A percentile compares a stretch with the other conserved stretches of the same genome.
Conservation (phyloP, 2,113 vertebrate species). For the Meriones unguiculatus region DNA sequence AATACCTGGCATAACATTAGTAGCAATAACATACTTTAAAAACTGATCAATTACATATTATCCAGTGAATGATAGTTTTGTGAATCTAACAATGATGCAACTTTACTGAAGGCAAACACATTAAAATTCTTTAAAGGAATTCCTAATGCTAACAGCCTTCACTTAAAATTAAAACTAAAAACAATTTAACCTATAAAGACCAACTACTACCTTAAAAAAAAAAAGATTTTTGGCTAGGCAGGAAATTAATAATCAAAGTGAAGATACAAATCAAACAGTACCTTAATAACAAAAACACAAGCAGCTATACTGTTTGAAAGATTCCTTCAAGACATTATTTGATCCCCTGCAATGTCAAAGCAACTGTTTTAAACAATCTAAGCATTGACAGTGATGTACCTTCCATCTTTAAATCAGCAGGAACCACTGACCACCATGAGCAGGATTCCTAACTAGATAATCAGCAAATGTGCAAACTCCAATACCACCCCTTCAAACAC, state of each 20-base stretch:
- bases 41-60: conserved; percentile 37
- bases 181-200: conserved; percentile 20
- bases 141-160: background rate
- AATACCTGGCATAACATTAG: conserved; percentile 70
- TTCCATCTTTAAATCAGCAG: conserved; percentile 74
- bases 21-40: conserved; percentile 68
- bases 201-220: conserved; percentile 38
- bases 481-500: conserved; percentile 5
- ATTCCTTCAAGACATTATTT: conserved; percentile 65
- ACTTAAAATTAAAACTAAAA: conserved; percentile 68
- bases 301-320: conserved; percentile 49
- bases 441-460: conserved; percentile 65
- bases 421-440: conserved; percentile 64
- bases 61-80: conserved; percentile 32
- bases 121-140: background rate
- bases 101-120: conserved; percentile 38
- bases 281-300: conserved; percentile 61
- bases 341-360: conserved; percentile 70
- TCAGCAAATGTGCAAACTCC: conserved; percentile 62
- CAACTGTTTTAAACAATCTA: conserved; percentile 73
- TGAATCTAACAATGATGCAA: conserved; percentile 46
- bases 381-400: conserved; percentile 63
- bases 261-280: conserved; percentile 64
- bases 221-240: background rate
- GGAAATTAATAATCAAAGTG: conserved; percentile 61